phyloP scores from a whole-genome alignment of 2,888 invertebrate genomes.

The Cyclophora punctaria region DNA sequence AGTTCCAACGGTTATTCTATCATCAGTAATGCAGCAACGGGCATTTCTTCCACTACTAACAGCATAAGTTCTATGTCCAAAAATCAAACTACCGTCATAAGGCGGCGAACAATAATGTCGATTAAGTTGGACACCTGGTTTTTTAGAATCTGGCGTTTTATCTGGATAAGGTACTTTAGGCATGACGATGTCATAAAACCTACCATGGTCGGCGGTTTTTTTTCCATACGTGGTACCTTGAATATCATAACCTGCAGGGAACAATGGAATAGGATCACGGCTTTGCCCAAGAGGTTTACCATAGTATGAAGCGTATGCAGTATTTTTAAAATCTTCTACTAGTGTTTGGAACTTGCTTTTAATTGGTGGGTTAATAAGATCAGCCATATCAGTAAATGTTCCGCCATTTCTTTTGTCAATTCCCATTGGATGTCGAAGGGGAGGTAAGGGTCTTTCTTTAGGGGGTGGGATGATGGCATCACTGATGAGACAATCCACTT shows the following conservation, averaged over 20 bases:
- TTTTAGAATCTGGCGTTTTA: conserved; percentile 37
- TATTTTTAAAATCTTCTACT: conserved; percentile 50
- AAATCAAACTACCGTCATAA: conserved; percentile 55
- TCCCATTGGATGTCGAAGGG: conserved; percentile 40
- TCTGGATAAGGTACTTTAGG: conserved; percentile 47
- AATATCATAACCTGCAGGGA: conserved; percentile 53
- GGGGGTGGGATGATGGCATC: conserved; percentile 48
- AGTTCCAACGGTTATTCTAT: conserved; percentile 45
- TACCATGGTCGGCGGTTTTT: conserved; percentile 33
- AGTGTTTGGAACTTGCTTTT: conserved; percentile 54
- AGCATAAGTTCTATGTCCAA: conserved; percentile 52
- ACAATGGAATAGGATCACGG: conserved; percentile 49
- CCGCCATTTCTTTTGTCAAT: conserved; percentile 44
- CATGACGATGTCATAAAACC: conserved; percentile 55
- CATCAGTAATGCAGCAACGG: conserved; percentile 60
- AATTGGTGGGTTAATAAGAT: conserved; percentile 41
- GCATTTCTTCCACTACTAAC: conserved; percentile 67
- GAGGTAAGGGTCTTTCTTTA: conserved; percentile 39
- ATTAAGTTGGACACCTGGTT: conserved; percentile 35
- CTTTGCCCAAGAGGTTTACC: conserved; percentile 39
- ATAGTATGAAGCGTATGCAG: conserved; percentile 55
- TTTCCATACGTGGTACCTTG: conserved; percentile 48
- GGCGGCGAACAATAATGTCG: conserved; percentile 55
- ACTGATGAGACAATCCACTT: conserved; percentile 48
- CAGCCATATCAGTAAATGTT: conserved; percentile 30